Percentiles rank a stretch among this genome's conserved stretches.
phyloP scores from a whole-genome alignment of 2,797 vertebrate genomes.

The Channa striata region DNA sequence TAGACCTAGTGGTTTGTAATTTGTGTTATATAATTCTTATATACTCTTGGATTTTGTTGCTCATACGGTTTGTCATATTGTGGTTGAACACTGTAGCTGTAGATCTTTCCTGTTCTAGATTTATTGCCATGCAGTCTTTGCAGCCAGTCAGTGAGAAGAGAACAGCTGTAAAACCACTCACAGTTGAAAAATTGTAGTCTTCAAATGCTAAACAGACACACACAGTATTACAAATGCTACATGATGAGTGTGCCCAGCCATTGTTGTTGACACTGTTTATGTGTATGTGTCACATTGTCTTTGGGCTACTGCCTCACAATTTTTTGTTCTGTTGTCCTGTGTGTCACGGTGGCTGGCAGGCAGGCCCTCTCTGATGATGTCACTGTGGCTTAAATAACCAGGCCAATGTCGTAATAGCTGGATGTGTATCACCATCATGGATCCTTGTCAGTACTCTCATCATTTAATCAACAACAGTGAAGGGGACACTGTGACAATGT shows the following conservation, averaged over 20 bases:
- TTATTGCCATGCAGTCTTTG: neutral
- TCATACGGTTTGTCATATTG: conserved; percentile 4
- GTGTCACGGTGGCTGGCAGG: conserved; percentile 66
- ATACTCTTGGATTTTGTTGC: conserved; percentile 11
- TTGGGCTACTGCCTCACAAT: conserved; percentile 31
- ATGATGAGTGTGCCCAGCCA: conserved; percentile 37
- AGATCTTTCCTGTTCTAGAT: neutral
- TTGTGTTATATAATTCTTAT: conserved; percentile 18
- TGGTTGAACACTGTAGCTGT: neutral
- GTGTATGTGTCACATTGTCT: conserved; percentile 55
- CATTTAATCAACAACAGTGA: conserved; percentile 38
- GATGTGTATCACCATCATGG: conserved; percentile 29
- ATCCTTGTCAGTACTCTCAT: conserved; percentile 32
- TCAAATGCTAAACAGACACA: conserved; percentile 39
- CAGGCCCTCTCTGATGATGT: conserved; percentile 57
- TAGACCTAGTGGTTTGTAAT: conserved; percentile 25
- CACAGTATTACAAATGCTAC: conserved; percentile 21
- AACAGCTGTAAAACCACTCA: conserved; percentile 26
- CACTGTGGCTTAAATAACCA: conserved; percentile 62
- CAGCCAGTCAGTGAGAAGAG: neutral
- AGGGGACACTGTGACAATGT: conserved; percentile 19
- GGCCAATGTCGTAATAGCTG: conserved; percentile 42
- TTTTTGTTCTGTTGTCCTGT: conserved; percentile 45
- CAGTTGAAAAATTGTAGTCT: conserved; percentile 21
- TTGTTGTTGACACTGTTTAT: conserved; percentile 55